Evolutionary conservation across 2,113 vertebrate genomes (phyloP).

Genomic region (Lutjanus erythropterus): DNA sequence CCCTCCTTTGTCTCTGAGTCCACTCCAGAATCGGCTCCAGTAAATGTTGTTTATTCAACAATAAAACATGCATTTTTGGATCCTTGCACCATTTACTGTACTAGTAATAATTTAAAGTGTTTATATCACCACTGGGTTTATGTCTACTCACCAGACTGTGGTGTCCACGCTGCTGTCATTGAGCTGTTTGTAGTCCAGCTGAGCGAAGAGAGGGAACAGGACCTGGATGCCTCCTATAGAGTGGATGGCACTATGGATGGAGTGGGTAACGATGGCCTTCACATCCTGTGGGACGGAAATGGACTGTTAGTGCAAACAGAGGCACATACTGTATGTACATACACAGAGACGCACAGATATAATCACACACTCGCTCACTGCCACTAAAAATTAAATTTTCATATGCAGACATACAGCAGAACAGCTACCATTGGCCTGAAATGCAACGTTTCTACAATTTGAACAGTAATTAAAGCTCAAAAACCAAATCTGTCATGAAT

Average conservation of each 20-base stretch:
- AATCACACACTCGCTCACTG: slow-evolving; percentile 5
- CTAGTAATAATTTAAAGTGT: background rate
- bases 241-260: slow-evolving; percentile 99
- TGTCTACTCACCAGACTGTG: slow-evolving; percentile 90
- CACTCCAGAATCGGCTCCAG: background rate
- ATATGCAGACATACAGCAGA: background rate
- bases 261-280: slow-evolving; percentile 99
- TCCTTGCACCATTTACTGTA: background rate
- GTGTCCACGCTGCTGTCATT: slow-evolving; percentile 98
- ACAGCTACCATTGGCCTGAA: background rate
- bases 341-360: background rate
- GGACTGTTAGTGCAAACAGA: slow-evolving; percentile 31
- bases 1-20: background rate
- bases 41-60: slow-evolving; percentile 7
- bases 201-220: slow-evolving; percentile 97
- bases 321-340: background rate
- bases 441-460: background rate
- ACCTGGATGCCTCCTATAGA: slow-evolving; percentile 99
- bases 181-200: slow-evolving; percentile 96
- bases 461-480: background rate
- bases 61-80: background rate
- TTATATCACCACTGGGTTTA: background rate
- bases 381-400: slow-evolving; percentile 8
- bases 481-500: background rate
- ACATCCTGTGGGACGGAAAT: slow-evolving; percentile 88